These are phyloP conservation scores for Lytechinus pictus DNA, from an alignment of 35 echinoderm and acorn worm genomes.

Conservation along the genomic window DNA sequence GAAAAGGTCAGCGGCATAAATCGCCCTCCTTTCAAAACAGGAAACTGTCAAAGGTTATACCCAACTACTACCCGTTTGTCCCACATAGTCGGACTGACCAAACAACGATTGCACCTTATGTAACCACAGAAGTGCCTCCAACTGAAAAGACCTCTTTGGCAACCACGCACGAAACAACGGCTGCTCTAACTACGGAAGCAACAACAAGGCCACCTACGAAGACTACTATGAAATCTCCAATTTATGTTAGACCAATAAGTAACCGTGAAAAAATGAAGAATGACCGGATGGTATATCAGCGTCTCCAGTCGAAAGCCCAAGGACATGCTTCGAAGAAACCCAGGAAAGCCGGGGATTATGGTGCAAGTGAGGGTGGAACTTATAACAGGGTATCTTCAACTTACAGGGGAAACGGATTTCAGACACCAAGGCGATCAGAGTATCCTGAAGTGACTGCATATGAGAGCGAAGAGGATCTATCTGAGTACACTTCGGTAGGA, in stretches of 20 bases:
- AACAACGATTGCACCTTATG: not conserved
- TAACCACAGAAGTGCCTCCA: not conserved
- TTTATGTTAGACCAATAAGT: not conserved
- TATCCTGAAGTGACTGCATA: not conserved
- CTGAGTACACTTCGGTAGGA: not conserved
- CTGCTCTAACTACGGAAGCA: not conserved
- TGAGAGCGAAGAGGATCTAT: not conserved
- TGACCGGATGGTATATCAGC: not conserved
- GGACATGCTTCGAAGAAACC: not conserved
- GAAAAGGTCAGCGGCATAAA: not conserved
- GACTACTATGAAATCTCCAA: not conserved
- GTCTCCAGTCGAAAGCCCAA: not conserved
- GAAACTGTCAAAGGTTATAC: not conserved
- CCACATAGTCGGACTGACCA: not conserved
- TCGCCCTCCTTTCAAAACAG: not conserved
- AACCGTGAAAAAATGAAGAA: not conserved
- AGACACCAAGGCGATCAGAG: not conserved
- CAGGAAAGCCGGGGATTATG: not conserved
- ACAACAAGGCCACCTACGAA: not conserved
- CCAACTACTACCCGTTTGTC: not conserved
- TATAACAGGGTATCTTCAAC: not conserved
- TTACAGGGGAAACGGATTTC: not conserved
- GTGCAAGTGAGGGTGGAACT: not conserved
- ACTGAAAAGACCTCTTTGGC: not conserved
- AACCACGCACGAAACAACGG: no score